phyloP scores from a whole-genome alignment of 2,888 invertebrate genomes.

The Lamellibrachia satsuma region DNA sequence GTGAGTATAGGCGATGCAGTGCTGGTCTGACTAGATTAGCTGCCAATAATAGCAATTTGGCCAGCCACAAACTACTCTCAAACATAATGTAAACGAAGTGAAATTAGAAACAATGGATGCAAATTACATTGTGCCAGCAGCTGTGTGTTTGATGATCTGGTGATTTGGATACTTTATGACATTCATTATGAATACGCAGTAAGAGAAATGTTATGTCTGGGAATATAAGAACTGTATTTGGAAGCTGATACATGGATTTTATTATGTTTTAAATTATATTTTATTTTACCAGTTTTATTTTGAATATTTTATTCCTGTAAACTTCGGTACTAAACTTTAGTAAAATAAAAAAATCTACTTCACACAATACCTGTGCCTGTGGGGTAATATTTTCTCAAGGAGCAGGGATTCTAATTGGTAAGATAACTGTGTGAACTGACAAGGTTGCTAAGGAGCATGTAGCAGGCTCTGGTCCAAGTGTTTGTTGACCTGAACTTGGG shows the following conservation, averaged over 20 bases:
- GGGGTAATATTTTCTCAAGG: not conserved
- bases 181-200: not conserved
- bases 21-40: not conserved
- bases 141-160: not conserved
- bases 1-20: not conserved
- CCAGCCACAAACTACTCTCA: not conserved
- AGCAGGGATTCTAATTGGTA: not conserved
- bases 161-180: not conserved
- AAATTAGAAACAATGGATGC: constrained; percentile 7
- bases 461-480: not conserved
- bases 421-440: not conserved
- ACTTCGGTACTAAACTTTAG: not conserved
- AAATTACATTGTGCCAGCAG: not conserved
- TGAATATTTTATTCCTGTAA: not conserved
- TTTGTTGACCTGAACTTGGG: not conserved
- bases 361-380: not conserved
- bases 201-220: not conserved
- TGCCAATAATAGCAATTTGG: not conserved
- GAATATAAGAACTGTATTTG: not conserved
- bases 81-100: not conserved
- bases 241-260: not conserved
- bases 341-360: not conserved
- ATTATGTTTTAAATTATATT: not conserved
- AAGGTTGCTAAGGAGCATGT: not conserved
- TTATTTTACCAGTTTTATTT: not conserved